phyloP scores from a whole-genome alignment of 2,113 vertebrate species.

The Quiscalus mexicanus region DNA sequence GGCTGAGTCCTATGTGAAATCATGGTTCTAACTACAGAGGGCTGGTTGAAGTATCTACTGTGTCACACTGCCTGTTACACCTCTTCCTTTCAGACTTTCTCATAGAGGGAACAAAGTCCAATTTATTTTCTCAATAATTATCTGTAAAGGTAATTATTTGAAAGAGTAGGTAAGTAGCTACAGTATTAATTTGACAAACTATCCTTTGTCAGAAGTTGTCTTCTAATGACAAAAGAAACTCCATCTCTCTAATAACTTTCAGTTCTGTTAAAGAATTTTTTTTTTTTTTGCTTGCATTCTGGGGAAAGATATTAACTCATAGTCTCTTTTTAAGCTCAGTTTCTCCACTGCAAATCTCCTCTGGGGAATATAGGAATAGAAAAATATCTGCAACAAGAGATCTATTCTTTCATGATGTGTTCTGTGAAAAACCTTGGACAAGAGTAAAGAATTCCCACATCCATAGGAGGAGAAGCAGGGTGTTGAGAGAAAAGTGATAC shows the following conservation, averaged over 20 bases:
- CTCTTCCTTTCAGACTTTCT: neutral
- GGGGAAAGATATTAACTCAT: neutral
- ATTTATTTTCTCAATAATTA: neutral
- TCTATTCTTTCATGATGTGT: neutral
- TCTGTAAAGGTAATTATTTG: neutral
- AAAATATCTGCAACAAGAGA: neutral
- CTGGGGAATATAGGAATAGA: neutral
- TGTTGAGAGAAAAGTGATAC: neutral
- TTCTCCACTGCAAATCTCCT: neutral
- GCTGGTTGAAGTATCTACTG: neutral
- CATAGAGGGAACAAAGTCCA: neutral
- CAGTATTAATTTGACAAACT: neutral
- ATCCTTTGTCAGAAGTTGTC: neutral
- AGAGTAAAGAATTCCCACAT: neutral
- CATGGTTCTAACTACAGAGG: neutral
- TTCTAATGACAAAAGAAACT: neutral
- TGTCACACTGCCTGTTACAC: neutral
- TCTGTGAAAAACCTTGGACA: neutral
- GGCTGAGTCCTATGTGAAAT: neutral
- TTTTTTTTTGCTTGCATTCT: neutral
- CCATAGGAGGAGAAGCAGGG: neutral
- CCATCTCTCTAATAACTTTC: neutral
- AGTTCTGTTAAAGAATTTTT: neutral
- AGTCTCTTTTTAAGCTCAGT: neutral
- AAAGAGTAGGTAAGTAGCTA: neutral